phyloP scores from a whole-genome alignment of 2,888 invertebrate genomes.

The Hirtodrosophila trivittata region DNA sequence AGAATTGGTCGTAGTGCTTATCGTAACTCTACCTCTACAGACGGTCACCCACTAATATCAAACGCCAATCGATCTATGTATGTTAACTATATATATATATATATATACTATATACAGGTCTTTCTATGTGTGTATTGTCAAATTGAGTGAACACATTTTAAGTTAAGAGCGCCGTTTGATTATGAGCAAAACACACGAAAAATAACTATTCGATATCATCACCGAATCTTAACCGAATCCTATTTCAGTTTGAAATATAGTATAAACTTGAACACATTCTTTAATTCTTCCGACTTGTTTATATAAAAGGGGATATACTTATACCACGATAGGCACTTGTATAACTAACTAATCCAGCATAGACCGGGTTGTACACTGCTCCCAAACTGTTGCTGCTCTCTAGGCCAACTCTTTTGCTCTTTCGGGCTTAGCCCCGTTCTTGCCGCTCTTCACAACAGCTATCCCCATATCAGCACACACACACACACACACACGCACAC shows the following conservation, averaged over 20 bases:
- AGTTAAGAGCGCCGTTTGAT: slow-evolving; percentile 12
- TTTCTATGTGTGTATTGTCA: neutral
- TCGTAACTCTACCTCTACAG: slow-evolving; percentile 33
- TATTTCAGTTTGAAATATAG: no score
- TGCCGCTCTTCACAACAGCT: slow-evolving; percentile 21
- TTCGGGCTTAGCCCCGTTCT: neutral
- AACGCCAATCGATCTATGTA: slow-evolving; percentile 37
- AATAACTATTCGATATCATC: no score
- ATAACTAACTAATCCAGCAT: neutral
- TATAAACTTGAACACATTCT: no score
- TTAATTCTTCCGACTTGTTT: no score
- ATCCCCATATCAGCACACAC: slow-evolving; percentile 31
- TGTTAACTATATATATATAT: neutral
- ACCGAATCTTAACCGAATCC: no score
- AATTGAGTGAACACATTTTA: neutral
- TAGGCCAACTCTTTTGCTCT: slow-evolving; percentile 12
- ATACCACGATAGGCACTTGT: no score
- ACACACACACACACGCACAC: slow-evolving; percentile 1
- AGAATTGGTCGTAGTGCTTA: slow-evolving; percentile 58
- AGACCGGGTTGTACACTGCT: slow-evolving; percentile 3
- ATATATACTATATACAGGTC: neutral
- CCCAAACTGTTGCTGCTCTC: slow-evolving; percentile 8
- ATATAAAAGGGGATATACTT: no score
- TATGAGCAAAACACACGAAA: slow-evolving; percentile 13
- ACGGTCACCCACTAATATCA: slow-evolving; percentile 32